Conservation (phyloP, 2,797 vertebrate genomes). For the Centropyge bicolor region DNA sequence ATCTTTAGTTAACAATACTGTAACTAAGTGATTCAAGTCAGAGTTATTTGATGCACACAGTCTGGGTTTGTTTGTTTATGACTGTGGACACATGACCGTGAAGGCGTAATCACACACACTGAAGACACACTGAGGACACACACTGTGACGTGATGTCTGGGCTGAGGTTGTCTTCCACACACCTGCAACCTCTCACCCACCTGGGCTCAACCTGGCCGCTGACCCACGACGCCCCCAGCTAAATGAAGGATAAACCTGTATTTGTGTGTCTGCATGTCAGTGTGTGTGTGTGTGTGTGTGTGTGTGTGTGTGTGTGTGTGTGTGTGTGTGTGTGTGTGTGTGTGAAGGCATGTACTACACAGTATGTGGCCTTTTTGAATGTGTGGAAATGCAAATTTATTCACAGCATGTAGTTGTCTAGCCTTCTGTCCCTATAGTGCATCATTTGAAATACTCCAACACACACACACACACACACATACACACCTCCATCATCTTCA, state of each 20-base stretch:
- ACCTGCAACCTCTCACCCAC: slow-evolving; percentile 28
- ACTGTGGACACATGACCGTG: slow-evolving; percentile 13
- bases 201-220: slow-evolving; percentile 24
- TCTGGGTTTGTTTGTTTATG: slow-evolving; percentile 13
- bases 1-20: slow-evolving; percentile 15
- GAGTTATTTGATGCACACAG: slow-evolving; percentile 31
- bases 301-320: slow-evolving; percentile 9
- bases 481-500: slow-evolving; percentile 16
- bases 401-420: slow-evolving; percentile 54
- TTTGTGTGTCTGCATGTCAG: slow-evolving; percentile 19
- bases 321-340: slow-evolving; percentile 1
- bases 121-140: slow-evolving; percentile 4
- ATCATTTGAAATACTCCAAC: slow-evolving; percentile 17
- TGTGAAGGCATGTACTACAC: slow-evolving; percentile 14
- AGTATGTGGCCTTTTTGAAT: slow-evolving; percentile 34
- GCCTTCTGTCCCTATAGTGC: slow-evolving; percentile 41
- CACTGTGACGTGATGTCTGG: slow-evolving; percentile 24
- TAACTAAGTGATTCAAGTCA: slow-evolving; percentile 10
- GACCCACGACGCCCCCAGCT: slow-evolving; percentile 15
- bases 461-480: slow-evolving; percentile 11
- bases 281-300: not conserved
- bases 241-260: slow-evolving; percentile 33
- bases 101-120: no score
- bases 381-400: slow-evolving; percentile 62
- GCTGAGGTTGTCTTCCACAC: slow-evolving; percentile 34